phyloP scores from a whole-genome alignment of 2,888 invertebrate genomes.

The Amblyjoppa proteus region DNA sequence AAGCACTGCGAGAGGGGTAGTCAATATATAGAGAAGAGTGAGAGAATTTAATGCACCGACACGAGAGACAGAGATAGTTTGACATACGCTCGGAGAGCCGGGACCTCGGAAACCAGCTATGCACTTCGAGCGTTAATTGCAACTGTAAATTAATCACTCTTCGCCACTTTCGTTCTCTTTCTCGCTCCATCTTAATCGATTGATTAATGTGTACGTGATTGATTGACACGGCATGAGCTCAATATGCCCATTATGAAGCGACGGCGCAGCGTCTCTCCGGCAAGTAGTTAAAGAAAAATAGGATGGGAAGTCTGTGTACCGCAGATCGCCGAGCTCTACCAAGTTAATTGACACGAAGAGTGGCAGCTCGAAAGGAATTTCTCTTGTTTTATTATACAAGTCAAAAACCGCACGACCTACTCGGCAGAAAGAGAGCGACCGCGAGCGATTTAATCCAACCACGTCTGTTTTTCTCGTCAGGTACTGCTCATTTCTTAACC shows the following conservation, averaged over 20 bases:
- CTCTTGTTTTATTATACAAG: neutral
- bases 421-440: neutral
- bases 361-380: neutral
- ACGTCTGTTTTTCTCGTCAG: slow-evolving; percentile 4
- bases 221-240: slow-evolving; percentile 9
- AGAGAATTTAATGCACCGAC: slow-evolving; percentile 39
- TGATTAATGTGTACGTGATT: neutral
- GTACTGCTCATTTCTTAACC: neutral
- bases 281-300: neutral
- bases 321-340: neutral
- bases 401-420: neutral
- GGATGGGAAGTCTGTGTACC: neutral
- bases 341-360: neutral
- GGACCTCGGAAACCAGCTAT: slow-evolving; percentile 32
- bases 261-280: neutral
- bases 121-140: slow-evolving; percentile 33
- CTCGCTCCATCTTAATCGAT: slow-evolving; percentile 16
- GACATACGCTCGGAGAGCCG: slow-evolving; percentile 1
- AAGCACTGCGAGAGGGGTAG: slow-evolving; percentile 42
- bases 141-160: slow-evolving; percentile 35
- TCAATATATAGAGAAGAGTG: slow-evolving; percentile 17
- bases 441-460: neutral
- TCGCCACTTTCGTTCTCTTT: slow-evolving; percentile 6
- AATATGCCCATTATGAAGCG: neutral
- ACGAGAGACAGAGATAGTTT: slow-evolving; percentile 20